Conservation (phyloP, 1,140 invertebrate species). For the Heliconius hermathena region DNA sequence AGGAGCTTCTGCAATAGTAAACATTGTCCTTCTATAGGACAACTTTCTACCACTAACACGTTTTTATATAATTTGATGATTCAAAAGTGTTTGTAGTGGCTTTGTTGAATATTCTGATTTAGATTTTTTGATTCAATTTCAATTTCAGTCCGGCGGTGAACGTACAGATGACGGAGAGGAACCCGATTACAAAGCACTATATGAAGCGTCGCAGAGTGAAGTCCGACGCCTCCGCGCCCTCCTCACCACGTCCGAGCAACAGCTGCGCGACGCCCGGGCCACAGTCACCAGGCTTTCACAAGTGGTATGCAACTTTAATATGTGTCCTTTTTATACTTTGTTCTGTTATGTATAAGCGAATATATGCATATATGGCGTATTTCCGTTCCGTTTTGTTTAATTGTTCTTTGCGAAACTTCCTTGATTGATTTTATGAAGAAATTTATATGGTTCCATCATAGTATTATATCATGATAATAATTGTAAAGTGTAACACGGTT, state of each 20-base stretch:
- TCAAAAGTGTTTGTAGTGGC: no score
- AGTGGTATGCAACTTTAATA: conserved; percentile 57
- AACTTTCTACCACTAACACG: no score
- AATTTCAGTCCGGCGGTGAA: conserved; percentile 89
- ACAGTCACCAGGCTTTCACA: conserved; percentile 70
- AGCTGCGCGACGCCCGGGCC: conserved; percentile 85
- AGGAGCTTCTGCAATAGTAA: no score
- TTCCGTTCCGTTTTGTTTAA: no score
- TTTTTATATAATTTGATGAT: no score
- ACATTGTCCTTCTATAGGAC: no score
- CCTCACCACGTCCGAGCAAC: conserved; percentile 70
- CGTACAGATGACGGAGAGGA: conserved; percentile 86
- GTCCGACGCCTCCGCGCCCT: conserved; percentile 67
- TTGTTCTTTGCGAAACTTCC: background rate
- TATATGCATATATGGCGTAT: background rate
- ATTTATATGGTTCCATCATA: background rate
- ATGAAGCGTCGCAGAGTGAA: conserved; percentile 85
- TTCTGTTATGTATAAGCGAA: background rate
- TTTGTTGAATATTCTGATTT: background rate
- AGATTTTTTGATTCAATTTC: background rate
- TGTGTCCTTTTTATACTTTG: background rate
- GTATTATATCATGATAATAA: background rate
- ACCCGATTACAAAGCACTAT: conserved; percentile 92
- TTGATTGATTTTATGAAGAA: no score
- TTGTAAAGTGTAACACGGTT: conserved; percentile 21